A percentile compares a stretch with the other conserved stretches of the same genome.
These are phyloP conservation scores for Lycia hirtaria DNA, from an alignment of 2,888 invertebrate species.

Conservation along the genomic window DNA sequence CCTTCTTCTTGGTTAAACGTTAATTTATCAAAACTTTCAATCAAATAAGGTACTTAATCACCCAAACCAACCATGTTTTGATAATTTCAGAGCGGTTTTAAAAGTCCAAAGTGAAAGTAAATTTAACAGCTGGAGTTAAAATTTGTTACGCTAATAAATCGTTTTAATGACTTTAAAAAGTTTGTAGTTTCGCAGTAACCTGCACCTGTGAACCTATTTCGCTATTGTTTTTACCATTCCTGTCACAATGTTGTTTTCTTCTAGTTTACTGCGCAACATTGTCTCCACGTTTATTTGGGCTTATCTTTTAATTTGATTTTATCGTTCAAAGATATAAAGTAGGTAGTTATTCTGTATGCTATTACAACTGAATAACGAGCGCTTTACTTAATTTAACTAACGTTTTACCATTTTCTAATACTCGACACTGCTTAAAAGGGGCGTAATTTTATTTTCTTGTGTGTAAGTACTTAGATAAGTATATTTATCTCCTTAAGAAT, in stretches of 20 bases:
- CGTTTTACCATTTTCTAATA: no score
- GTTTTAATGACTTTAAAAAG: conserved; percentile 44
- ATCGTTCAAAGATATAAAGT: not conserved
- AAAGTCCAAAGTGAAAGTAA: conserved; percentile 10
- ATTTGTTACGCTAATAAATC: conserved; percentile 41
- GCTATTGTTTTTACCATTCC: conserved; percentile 37
- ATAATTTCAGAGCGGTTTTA: not conserved
- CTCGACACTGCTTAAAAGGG: no score
- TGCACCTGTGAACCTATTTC: conserved; percentile 39
- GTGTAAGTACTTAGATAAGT: no score
- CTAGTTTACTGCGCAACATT: conserved; percentile 15
- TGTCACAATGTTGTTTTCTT: conserved; percentile 15
- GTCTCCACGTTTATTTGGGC: conserved; percentile 5
- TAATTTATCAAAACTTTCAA: no score
- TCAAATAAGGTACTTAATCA: no score
- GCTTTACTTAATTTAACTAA: no score
- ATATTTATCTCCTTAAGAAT: no score
- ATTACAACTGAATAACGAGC: no score
- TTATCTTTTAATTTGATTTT: conserved; percentile 7
- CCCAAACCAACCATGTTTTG: no score
- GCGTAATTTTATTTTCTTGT: no score
- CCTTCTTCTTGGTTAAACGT: no score
- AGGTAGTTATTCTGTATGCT: no score
- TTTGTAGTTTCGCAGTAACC: conserved; percentile 35
- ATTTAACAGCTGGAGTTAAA: conserved; percentile 29